phyloP scores from a whole-genome alignment of 1,140 invertebrate genomes.

The Euwallacea fornicatus region DNA sequence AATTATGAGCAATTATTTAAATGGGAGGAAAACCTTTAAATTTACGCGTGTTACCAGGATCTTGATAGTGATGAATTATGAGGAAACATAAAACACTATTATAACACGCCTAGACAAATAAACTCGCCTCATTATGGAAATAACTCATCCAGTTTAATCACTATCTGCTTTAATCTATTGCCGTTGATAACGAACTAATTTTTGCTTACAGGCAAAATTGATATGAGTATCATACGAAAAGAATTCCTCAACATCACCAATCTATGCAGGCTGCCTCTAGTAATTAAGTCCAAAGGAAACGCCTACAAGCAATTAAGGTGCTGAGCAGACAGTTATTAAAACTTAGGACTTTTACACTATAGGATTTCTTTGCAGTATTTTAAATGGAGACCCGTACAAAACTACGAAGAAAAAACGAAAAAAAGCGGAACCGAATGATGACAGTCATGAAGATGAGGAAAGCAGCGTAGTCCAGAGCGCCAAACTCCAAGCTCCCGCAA shows the following conservation, averaged over 20 bases:
- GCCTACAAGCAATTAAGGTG: conserved; percentile 39
- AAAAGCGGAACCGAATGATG: conserved; percentile 33
- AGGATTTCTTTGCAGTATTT: conserved; percentile 14
- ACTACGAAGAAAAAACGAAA: conserved; percentile 28
- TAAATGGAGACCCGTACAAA: conserved; percentile 13
- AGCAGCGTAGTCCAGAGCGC: conserved; percentile 39
- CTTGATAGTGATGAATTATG: too few species aligned
- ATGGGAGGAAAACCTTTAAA: too few species aligned
- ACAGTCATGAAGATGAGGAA: conserved; percentile 44
- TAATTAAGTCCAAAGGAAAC: conserved; percentile 33
- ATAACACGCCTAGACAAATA: too few species aligned
- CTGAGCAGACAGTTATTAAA: background rate
- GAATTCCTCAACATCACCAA: conserved; percentile 57
- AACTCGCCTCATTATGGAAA: too few species aligned
- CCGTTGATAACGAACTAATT: too few species aligned
- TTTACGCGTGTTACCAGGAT: too few species aligned
- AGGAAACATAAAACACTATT: too few species aligned
- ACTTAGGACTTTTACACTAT: background rate
- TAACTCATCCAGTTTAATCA: too few species aligned
- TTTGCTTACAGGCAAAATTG: conserved; percentile 53
- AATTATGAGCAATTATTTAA: too few species aligned
- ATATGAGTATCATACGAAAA: conserved; percentile 64
- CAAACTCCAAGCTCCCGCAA: conserved; percentile 7
- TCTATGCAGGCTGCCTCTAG: conserved; percentile 46
- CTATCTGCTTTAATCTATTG: too few species aligned